Conservation (phyloP, 2,113 vertebrate species). For the Daphoenositta chrysoptera region DNA sequence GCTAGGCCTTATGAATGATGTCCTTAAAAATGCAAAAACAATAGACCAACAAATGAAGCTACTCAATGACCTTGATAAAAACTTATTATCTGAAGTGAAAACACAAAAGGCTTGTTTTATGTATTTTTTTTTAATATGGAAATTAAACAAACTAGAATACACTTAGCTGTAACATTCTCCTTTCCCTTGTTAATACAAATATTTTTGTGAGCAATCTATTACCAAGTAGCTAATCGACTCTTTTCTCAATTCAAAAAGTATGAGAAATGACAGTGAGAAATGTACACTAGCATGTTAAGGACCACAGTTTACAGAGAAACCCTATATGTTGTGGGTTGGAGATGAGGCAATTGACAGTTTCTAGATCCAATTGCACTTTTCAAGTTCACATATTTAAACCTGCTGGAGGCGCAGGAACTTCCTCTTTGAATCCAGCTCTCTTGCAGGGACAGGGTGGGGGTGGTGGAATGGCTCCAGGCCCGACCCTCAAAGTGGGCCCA, state of each 20-base stretch:
- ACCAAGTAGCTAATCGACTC: neutral
- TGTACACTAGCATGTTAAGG: neutral
- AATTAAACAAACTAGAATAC: neutral
- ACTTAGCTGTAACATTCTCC: neutral
- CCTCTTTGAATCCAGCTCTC: too few relatives aligned
- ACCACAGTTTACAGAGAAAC: neutral
- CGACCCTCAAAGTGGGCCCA: too few relatives aligned
- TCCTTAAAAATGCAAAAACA: neutral
- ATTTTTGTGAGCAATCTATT: neutral
- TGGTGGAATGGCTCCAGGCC: too few relatives aligned
- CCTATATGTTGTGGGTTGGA: too few relatives aligned
- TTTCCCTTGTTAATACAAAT: neutral
- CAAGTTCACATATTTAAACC: too few relatives aligned
- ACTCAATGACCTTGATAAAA: neutral
- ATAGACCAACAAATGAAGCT: neutral
- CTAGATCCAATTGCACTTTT: too few relatives aligned
- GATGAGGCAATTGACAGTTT: too few relatives aligned
- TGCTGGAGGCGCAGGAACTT: too few relatives aligned
- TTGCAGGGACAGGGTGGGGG: too few relatives aligned
- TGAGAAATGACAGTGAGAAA: neutral
- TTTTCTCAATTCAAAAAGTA: neutral
- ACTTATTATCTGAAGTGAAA: neutral
- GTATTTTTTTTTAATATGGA: neutral
- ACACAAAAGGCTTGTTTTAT: neutral
- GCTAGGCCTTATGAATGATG: neutral